phyloP scores from a whole-genome alignment of 1,140 invertebrate species.

The Eulimnadia texana region DNA sequence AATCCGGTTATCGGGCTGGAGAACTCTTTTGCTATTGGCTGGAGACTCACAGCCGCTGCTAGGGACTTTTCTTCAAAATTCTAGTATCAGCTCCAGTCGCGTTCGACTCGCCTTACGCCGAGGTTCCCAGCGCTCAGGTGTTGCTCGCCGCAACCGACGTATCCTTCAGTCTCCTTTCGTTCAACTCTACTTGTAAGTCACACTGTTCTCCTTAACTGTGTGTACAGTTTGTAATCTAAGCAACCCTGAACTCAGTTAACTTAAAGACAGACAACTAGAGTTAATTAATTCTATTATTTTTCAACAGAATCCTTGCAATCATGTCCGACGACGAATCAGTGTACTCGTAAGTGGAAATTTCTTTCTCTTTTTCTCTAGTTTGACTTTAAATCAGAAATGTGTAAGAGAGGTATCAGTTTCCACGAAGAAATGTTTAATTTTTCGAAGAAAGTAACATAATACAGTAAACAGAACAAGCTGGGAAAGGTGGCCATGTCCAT shows the following conservation, averaged over 20 bases:
- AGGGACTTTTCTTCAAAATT: not conserved
- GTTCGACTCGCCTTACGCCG: not conserved
- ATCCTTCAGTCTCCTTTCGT: not conserved
- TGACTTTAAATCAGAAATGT: not conserved
- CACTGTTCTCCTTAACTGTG: too few species aligned
- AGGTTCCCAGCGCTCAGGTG: not conserved
- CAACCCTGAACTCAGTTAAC: too few species aligned
- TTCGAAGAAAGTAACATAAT: too few species aligned
- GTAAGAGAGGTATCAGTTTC: too few species aligned
- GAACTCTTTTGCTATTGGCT: not conserved
- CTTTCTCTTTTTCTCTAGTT: not conserved
- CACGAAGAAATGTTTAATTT: too few species aligned
- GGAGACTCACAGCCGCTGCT: not conserved
- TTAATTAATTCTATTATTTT: not conserved
- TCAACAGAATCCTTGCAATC: constrained; percentile 4
- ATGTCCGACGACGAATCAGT: constrained; percentile 19
- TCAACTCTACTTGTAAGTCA: not conserved
- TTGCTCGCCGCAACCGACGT: not conserved
- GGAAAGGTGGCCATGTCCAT: not conserved
- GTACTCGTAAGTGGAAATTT: constrained; percentile 19
- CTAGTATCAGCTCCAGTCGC: not conserved
- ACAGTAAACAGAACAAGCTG: not conserved
- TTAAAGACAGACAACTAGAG: too few species aligned
- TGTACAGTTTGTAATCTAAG: too few species aligned
- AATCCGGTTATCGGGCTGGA: not conserved